These are phyloP conservation scores for Neodiprion fabricii DNA, from an alignment of 1,140 invertebrate species.

Conservation along the genomic window DNA sequence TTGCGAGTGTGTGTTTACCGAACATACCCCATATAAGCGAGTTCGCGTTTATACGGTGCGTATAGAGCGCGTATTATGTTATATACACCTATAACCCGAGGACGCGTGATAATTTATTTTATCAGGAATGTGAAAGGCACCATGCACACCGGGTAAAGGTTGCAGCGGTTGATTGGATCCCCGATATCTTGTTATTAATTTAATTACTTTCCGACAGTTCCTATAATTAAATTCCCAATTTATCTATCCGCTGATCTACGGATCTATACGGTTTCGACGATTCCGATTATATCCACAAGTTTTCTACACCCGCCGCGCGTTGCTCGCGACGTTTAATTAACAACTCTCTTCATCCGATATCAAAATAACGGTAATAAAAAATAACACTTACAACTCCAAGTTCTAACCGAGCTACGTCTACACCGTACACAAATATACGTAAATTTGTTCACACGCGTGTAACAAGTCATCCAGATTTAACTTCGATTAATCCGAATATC, in stretches of 20 bases:
- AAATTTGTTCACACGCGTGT: background rate
- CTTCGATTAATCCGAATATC: too few relatives aligned
- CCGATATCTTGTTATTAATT: constrained; percentile 62
- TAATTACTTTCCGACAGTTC: constrained; percentile 60
- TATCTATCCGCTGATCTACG: constrained; percentile 51
- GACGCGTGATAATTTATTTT: constrained; percentile 11
- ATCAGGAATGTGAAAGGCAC: constrained; percentile 11
- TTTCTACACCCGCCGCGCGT: constrained; percentile 21
- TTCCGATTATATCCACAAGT: constrained; percentile 48
- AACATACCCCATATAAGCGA: too few relatives aligned
- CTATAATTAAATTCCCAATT: constrained; percentile 63
- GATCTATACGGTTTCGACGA: constrained; percentile 38
- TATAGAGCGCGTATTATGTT: too few relatives aligned
- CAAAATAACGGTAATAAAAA: too few relatives aligned
- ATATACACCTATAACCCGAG: background rate
- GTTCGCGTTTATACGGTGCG: too few relatives aligned
- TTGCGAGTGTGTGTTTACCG: too few relatives aligned
- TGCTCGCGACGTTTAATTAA: background rate
- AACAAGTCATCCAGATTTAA: too few relatives aligned
- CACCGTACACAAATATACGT: background rate
- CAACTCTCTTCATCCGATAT: too few relatives aligned
- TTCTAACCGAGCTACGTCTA: background rate
- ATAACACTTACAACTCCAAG: too few relatives aligned
- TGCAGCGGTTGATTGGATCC: constrained; percentile 49
- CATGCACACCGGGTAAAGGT: constrained; percentile 32